A percentile compares a stretch with the other conserved stretches of the same genome.
phyloP scores from a whole-genome alignment of 2,113 vertebrate genomes.

The Phyllopteryx taeniolatus region DNA sequence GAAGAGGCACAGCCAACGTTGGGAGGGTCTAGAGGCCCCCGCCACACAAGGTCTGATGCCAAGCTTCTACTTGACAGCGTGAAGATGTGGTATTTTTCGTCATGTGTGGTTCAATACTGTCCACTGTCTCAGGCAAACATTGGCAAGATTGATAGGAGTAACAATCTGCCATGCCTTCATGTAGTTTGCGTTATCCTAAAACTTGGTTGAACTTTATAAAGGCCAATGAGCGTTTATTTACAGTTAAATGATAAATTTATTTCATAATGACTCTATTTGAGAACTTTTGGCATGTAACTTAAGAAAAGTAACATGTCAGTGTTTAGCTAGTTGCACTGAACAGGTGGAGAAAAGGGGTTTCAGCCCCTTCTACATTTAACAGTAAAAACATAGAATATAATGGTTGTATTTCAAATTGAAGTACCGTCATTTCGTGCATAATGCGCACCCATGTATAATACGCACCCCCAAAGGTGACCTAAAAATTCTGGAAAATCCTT shows the following conservation, averaged over 20 bases:
- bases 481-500: too few relatives aligned
- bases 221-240: too few relatives aligned
- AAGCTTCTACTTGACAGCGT: slow-evolving; percentile 59
- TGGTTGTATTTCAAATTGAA: background rate
- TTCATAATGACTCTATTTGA: too few relatives aligned
- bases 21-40: slow-evolving; percentile 91
- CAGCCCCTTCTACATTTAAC: background rate
- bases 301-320: too few relatives aligned
- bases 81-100: background rate
- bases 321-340: background rate
- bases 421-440: too few relatives aligned
- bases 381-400: background rate
- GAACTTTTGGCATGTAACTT: too few relatives aligned
- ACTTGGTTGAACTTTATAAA: too few relatives aligned
- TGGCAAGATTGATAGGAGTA: background rate
- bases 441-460: too few relatives aligned
- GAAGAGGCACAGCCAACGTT: slow-evolving; percentile 96
- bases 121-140: background rate
- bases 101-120: background rate
- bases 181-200: background rate
- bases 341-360: background rate
- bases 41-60: slow-evolving; percentile 95
- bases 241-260: too few relatives aligned
- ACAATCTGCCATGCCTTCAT: background rate
- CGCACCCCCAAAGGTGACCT: too few relatives aligned